Conservation (phyloP, 1,140 invertebrate species). For the Aricia agestis region DNA sequence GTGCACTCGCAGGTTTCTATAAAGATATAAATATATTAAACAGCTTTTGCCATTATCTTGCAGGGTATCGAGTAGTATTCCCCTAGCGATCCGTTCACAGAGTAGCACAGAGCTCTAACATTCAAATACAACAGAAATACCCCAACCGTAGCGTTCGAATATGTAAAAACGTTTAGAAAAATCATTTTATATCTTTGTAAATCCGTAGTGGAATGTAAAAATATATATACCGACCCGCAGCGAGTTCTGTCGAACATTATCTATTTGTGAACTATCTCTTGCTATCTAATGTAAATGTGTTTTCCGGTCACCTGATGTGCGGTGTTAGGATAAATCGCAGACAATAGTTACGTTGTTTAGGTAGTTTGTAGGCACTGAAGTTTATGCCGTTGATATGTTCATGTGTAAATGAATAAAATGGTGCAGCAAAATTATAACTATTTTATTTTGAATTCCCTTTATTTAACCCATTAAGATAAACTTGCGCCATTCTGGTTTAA, state of each 20-base stretch:
- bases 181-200: conserved; percentile 40
- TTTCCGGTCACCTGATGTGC: conserved; percentile 51
- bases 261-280: conserved; percentile 12
- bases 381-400: conserved; percentile 74
- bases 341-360: conserved; percentile 75
- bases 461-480: no score
- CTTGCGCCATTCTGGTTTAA: no score
- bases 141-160: background rate
- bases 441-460: conserved; percentile 23
- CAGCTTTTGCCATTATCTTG: conserved; percentile 2
- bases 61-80: background rate
- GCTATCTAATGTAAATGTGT: conserved; percentile 32
- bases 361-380: conserved; percentile 71
- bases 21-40: background rate
- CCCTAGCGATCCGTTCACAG: background rate
- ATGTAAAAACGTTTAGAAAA: conserved; percentile 25
- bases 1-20: background rate
- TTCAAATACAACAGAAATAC: background rate
- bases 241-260: conserved; percentile 7
- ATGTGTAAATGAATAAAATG: conserved; percentile 66
- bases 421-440: conserved; percentile 42
- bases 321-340: conserved; percentile 62
- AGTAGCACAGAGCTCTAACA: no score
- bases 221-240: conserved; percentile 20
- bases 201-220: conserved; percentile 29